Conservation (phyloP, 2,888 invertebrate species). For the Cordylochernes scorpioides region DNA sequence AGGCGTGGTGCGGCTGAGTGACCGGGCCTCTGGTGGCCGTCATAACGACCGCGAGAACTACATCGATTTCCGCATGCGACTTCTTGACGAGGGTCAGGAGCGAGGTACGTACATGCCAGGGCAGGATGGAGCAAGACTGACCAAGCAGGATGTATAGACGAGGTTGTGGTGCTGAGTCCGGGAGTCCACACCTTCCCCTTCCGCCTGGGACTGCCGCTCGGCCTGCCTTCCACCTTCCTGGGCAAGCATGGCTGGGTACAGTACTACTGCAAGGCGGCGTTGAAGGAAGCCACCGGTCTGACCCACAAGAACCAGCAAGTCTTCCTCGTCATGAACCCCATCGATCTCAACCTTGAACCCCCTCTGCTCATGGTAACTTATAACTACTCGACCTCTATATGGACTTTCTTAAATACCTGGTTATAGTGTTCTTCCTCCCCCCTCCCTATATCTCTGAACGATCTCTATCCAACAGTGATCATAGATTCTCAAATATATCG, state of each 20-base stretch:
- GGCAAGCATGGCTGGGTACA: slow-evolving; percentile 87
- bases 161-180: slow-evolving; percentile 47
- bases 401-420: too few species aligned
- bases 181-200: slow-evolving; percentile 87
- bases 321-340: slow-evolving; percentile 88
- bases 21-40: slow-evolving; percentile 10
- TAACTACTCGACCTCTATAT: too few species aligned
- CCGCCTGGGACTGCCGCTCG: slow-evolving; percentile 62
- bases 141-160: slow-evolving; percentile 6
- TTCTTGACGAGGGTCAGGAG: slow-evolving; percentile 42
- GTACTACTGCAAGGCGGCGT: slow-evolving; percentile 68
- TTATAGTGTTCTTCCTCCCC: too few species aligned
- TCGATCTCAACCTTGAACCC: slow-evolving; percentile 67
- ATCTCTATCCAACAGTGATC: too few species aligned
- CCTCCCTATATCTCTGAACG: too few species aligned
- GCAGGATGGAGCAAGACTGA: slow-evolving; percentile 4
- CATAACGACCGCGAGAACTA: slow-evolving; percentile 63
- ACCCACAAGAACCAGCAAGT: slow-evolving; percentile 87
- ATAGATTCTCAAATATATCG: too few species aligned
- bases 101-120: too few species aligned
- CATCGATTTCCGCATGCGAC: slow-evolving; percentile 74
- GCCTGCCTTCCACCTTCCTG: slow-evolving; percentile 67
- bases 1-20: slow-evolving; percentile 51
- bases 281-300: slow-evolving; percentile 58
- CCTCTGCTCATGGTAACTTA: slow-evolving; percentile 47